phyloP scores from a whole-genome alignment of 2,888 invertebrate genomes.

The Volucella inflata region DNA sequence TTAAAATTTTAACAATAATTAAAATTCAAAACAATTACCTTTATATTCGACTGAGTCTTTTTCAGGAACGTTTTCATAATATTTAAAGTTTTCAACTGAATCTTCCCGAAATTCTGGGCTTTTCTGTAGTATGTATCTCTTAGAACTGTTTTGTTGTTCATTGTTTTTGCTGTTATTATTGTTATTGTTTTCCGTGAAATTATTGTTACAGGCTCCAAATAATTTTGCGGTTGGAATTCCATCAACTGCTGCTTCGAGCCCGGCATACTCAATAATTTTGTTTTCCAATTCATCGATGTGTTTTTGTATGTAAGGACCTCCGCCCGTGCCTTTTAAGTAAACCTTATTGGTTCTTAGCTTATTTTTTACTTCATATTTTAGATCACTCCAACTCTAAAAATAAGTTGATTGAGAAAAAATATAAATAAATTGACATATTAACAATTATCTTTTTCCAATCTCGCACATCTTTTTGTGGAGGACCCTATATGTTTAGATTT shows the following conservation, averaged over 20 bases:
- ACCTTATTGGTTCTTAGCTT: constrained; percentile 29
- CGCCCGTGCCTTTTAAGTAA: constrained; percentile 29
- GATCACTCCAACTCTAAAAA: constrained; percentile 44
- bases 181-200: no score
- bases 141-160: no score
- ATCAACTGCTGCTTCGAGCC: constrained; percentile 1
- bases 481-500: no score
- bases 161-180: no score
- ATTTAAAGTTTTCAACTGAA: not conserved
- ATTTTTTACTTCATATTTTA: constrained; percentile 42
- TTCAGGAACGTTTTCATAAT: not conserved
- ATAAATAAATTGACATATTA: not conserved
- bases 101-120: not conserved
- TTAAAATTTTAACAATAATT: not conserved
- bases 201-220: not conserved
- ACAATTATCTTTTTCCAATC: not conserved
- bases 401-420: not conserved
- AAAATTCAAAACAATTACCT: not conserved
- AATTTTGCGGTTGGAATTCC: not conserved
- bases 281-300: constrained; percentile 18
- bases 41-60: not conserved
- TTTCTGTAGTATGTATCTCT: no score
- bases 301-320: constrained; percentile 27
- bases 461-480: no score
- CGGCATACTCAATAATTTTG: constrained; percentile 22